Evolutionary conservation across 1,140 invertebrate genomes (phyloP), one percentile per base, ranked within the genome.

Genomic region (Cotesia vestalis): DNA sequence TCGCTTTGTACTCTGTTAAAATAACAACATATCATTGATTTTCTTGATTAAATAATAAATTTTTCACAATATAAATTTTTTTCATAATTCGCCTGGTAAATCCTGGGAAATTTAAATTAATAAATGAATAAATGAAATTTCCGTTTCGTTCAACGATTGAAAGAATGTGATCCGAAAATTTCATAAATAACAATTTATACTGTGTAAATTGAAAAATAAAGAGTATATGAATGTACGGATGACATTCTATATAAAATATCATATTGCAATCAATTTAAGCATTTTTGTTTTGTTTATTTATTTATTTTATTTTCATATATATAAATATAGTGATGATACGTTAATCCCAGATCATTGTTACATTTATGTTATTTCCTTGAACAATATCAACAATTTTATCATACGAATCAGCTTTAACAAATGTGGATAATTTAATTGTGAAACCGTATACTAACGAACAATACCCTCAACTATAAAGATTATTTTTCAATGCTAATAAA

Each of bases 131-230:
- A 27, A 27, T 27, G 3, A 27, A 27, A 27, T 27, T 27, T 27
- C 1, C 2, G 3, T 27, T 27, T 27, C 27, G 27, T 27, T 27
- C 27, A 46, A 46, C 40, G 40, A 5, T 46, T 27, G 27, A 27
- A 27, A 27, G 27, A 11, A 46, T 46, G 11, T 11, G 40, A 46
- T 46, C 40, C 8, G 0, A 27, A 27, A 27, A 27, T 27, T 27
- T 27, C 27, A 27, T 27, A 27, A 27, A 27, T 27, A 27, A 27
- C 3, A 27, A 27, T 27, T 27, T 27, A 27, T 27, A 27, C 40
- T 46, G 40, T 46, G 40, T 6, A 27, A 8, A 60, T 60, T 6
- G 14, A 20, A 35, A 60, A 60, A 66, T 34, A 66, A 66, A 66
- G 11, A 52, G 11, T 17, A 6, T 40, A 20, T 40, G 46, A 40